Conservation (phyloP, 2,888 invertebrate species). For the Baccha elongata region DNA sequence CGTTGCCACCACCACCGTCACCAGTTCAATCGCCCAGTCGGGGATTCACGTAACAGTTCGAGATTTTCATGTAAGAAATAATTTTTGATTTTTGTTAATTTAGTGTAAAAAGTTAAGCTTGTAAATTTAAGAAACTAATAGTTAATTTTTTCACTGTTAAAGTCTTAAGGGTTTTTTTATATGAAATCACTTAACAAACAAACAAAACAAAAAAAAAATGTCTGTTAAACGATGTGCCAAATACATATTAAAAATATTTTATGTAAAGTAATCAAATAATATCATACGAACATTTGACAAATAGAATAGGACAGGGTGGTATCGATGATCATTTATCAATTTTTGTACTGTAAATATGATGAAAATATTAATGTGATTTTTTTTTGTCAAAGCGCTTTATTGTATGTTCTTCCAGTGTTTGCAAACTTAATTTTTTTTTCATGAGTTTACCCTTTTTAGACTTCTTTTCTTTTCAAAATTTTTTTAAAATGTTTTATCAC, state of each 20-base stretch:
- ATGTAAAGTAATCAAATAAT: no score
- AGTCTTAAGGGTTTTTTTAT: not conserved
- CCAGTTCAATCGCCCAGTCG: conserved; percentile 86
- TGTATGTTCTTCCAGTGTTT: no score
- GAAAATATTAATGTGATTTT: no score
- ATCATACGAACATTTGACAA: conserved; percentile 10
- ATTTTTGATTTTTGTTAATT: conserved; percentile 23
- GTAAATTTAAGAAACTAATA: not conserved
- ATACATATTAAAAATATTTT: conserved; percentile 39
- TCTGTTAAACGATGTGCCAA: conserved; percentile 64
- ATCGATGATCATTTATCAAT: no score
- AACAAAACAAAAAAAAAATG: conserved; percentile 19
- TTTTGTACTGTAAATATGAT: no score
- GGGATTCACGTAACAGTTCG: conserved; percentile 82
- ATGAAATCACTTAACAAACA: conserved; percentile 6
- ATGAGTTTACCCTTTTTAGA: no score
- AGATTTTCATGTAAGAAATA: conserved; percentile 80
- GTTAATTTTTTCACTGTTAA: not conserved
- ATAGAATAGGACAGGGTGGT: not conserved
- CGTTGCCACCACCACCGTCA: conserved; percentile 93
- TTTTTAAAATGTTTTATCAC: no score
- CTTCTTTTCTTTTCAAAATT: no score
- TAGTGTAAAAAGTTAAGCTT: conserved; percentile 27
- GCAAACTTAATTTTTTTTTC: no score
- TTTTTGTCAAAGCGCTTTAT: no score